Percentiles rank a stretch among this genome's conserved stretches.
Conservation (phyloP, 2,797 vertebrate genomes). For the Pseudocheirus occidentalis region DNA sequence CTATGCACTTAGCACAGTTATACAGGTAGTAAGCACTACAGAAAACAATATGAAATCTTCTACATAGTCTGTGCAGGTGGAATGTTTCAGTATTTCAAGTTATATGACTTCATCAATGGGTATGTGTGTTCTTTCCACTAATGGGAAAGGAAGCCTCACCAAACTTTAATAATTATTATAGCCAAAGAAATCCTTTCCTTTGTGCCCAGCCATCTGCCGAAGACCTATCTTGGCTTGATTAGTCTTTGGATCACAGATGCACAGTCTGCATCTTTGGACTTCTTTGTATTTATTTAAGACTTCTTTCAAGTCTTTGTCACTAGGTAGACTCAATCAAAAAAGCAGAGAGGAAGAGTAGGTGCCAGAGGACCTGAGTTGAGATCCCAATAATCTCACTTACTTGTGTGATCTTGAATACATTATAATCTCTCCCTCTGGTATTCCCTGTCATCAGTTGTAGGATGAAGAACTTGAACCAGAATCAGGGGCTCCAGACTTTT, state of each 20-base stretch:
- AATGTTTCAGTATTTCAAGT: neutral
- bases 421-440: neutral
- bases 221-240: neutral
- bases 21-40: neutral
- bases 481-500: neutral
- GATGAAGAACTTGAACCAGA: neutral
- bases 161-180: neutral
- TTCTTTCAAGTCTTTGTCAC: neutral
- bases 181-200: neutral
- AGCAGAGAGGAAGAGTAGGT: neutral
- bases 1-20: neutral
- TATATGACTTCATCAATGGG: neutral
- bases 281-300: neutral
- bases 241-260: neutral
- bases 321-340: neutral
- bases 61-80: neutral
- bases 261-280: neutral
- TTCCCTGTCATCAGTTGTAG: neutral
- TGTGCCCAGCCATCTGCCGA: neutral
- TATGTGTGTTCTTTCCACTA: neutral
- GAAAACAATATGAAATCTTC: neutral
- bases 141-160: neutral
- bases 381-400: neutral
- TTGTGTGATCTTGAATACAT: neutral
- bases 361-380: neutral